These are phyloP conservation scores for Cranoglanis bouderius DNA, from an alignment of 2,113 vertebrate genomes.

Conservation along the genomic window DNA sequence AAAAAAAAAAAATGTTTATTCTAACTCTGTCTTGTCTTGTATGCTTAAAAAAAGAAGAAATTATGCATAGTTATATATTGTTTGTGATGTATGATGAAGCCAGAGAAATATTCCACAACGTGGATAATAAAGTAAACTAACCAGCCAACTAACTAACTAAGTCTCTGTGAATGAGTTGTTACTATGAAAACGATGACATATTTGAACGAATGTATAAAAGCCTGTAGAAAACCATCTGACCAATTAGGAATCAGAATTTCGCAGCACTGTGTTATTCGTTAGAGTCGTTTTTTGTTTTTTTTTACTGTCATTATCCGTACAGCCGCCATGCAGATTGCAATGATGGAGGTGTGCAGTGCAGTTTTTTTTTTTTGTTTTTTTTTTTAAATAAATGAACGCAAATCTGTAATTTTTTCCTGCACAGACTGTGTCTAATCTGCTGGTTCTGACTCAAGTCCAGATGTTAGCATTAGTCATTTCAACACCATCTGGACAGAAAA, in stretches of 20 bases:
- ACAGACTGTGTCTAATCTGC: not conserved
- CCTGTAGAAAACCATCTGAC: not conserved
- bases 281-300: not conserved
- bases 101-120: too few relatives aligned
- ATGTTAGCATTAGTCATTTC: conserved; percentile 13
- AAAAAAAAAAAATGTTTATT: too few relatives aligned
- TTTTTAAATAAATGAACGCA: not conserved
- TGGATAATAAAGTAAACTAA: too few relatives aligned
- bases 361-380: too few relatives aligned
- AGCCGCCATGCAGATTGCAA: not conserved
- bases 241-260: not conserved
- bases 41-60: too few relatives aligned
- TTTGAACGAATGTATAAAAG: not conserved
- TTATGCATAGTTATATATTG: too few relatives aligned
- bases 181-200: not conserved
- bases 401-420: not conserved
- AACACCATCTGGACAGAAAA: conserved; percentile 12
- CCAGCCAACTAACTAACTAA: too few relatives aligned
- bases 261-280: not conserved
- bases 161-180: not conserved
- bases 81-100: too few relatives aligned
- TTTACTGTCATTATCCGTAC: not conserved
- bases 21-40: too few relatives aligned
- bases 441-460: conserved; percentile 16
- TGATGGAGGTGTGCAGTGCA: not conserved